phyloP scores from a whole-genome alignment of 2,888 invertebrate species.

The Phorcus lineatus region DNA sequence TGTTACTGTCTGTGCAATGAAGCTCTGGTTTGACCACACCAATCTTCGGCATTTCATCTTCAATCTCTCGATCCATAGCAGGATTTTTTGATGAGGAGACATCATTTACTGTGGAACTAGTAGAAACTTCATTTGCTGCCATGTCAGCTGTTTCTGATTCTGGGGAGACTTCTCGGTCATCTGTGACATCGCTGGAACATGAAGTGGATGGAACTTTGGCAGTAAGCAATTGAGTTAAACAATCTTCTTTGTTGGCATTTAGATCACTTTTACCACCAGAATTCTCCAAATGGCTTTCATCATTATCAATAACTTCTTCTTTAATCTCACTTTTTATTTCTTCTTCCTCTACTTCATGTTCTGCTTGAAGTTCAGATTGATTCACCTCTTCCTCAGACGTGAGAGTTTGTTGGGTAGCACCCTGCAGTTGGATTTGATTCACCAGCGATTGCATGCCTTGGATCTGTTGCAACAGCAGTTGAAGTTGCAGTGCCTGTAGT shows the following conservation, averaged over 20 bases:
- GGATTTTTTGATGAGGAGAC: too few relatives aligned
- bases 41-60: too few relatives aligned
- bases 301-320: slow-evolving; percentile 10
- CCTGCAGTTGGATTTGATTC: slow-evolving; percentile 56
- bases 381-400: slow-evolving; percentile 2
- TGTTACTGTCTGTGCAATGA: background rate
- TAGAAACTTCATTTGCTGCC: too few relatives aligned
- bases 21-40: too few relatives aligned
- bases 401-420: slow-evolving; percentile 33
- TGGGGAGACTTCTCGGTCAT: too few relatives aligned
- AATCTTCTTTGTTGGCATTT: background rate
- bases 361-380: background rate
- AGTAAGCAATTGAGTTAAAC: background rate
- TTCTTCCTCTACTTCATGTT: background rate
- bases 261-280: background rate
- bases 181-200: too few relatives aligned
- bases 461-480: slow-evolving; percentile 62
- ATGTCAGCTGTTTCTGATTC: too few relatives aligned
- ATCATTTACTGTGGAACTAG: too few relatives aligned
- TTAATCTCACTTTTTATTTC: background rate
- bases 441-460: slow-evolving; percentile 64
- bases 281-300: background rate
- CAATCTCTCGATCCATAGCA: too few relatives aligned
- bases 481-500: slow-evolving; percentile 61
- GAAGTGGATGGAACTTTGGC: too few relatives aligned